Base-by-base conservation (phyloP, 1,140 invertebrate genomes). In the Paraescarpia echinospica region DNA sequence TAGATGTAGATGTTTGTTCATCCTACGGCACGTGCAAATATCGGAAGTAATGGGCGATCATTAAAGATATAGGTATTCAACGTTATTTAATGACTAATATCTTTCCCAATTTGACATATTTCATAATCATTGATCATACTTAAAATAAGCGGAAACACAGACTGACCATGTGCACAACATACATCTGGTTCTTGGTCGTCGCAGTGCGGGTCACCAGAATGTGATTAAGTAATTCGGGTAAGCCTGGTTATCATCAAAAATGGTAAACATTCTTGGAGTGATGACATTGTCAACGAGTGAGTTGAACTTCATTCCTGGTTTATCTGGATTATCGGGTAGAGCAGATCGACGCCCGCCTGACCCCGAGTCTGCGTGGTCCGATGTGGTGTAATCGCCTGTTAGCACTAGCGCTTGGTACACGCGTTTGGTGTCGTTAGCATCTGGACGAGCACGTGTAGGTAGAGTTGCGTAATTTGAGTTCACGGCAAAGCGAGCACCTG, bases 211-310 rank as follows among this genome's bases (percentile, higher is more conserved):
- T 93, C 89, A 93, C 34, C 35, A 35, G 33, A 93, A 93, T 18
- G 91, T 92, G 35, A 93, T 92, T 34, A 93, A 18, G 48, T 93
- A 93, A 33, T 93, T 91, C 41, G 93, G 93, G 35, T 93, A 93
- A 34, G 91, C 91, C 34, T 89, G 51, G 33, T 33, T 35, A 35
- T 93, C 93, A 1, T 41, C 33, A 91, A 93, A 93, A 33, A 93
- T 59, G 35, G 92, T 88, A 89, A 92, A 93, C 91, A 92, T 92
- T 2, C 33, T 77, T 27, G 91, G 91, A 33, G 33, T 48, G 34
- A n/a, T 6, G 1, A 41, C 31, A 35, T 88, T 91, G 35, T 93
- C 93, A 33, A 35, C 59, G 33, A 93, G 91, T 31, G 93, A 93
- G 41, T 93, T 91, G 35, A n/a, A 92, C 27, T 35, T 31, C 18